Evolutionary conservation across 2,888 invertebrate genomes (phyloP).

Genomic region (Aproaerema taeniolella): DNA sequence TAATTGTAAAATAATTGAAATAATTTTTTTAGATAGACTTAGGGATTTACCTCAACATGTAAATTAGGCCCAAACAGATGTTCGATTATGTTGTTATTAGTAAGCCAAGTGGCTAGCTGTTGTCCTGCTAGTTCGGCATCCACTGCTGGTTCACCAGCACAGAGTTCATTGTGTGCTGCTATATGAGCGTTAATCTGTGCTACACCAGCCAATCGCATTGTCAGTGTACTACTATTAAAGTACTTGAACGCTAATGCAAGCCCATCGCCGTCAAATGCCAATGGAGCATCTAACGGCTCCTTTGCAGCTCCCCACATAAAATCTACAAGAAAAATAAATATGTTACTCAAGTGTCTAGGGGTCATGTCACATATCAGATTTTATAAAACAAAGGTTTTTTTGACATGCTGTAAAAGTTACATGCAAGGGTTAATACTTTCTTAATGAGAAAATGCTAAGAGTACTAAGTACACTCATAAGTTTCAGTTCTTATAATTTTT

Average conservation of each 20-base stretch:
- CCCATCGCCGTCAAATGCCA: conserved; percentile 93
- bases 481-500: too few species aligned
- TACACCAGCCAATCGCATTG: conserved; percentile 95
- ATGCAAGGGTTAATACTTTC: too few species aligned
- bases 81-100: conserved; percentile 92
- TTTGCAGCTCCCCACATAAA: conserved; percentile 98
- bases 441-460: too few species aligned
- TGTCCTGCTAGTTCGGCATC: conserved; percentile 92
- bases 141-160: conserved; percentile 90
- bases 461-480: too few species aligned
- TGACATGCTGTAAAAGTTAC: too few species aligned
- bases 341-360: too few species aligned
- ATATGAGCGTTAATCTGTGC: conserved; percentile 97
- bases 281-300: conserved; percentile 90
- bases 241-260: conserved; percentile 96
- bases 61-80: conserved; percentile 98
- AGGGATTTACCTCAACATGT: conserved; percentile 95
- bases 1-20: too few species aligned
- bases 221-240: conserved; percentile 95
- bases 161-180: conserved; percentile 92
- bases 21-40: too few species aligned
- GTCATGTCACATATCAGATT: too few species aligned
- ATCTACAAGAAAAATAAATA: conserved; percentile 75
- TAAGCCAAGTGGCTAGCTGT: conserved; percentile 91
- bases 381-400: too few species aligned